A percentile compares a stretch with the other conserved stretches of the same genome.
These are phyloP conservation scores for Solea solea DNA, from an alignment of 2,113 vertebrate species.

Conservation along the genomic window DNA sequence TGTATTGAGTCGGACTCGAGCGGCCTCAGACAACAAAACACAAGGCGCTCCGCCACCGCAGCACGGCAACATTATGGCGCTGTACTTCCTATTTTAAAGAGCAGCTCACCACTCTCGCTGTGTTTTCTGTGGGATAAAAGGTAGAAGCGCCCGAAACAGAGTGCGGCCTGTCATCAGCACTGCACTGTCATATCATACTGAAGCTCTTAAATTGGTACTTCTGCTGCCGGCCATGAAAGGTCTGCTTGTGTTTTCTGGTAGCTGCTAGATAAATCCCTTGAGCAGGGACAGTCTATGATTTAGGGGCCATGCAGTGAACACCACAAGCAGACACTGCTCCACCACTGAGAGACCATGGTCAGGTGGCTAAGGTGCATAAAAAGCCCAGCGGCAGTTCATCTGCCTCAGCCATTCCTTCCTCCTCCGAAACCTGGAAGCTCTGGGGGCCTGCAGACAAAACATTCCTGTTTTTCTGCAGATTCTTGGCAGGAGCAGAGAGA, in stretches of 20 bases:
- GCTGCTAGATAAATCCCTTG: constrained; percentile 54
- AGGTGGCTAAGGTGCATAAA: constrained; percentile 32
- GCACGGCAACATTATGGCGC: constrained; percentile 32
- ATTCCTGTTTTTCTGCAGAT: constrained; percentile 51
- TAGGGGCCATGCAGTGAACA: constrained; percentile 24
- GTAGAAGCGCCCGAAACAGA: constrained; percentile 51
- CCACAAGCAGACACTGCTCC: constrained; percentile 44
- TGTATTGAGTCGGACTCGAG: constrained; percentile 35
- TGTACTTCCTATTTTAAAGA: constrained; percentile 56
- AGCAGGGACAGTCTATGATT: constrained; percentile 53
- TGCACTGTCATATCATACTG: constrained; percentile 56
- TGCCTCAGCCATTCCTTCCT: constrained; percentile 13
- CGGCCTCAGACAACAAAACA: constrained; percentile 62
- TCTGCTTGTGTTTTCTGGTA: constrained; percentile 55
- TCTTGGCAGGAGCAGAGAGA: constrained; percentile 51
- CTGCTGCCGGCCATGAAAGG: constrained; percentile 47
- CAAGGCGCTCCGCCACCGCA: constrained; percentile 52
- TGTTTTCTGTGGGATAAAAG: constrained; percentile 55
- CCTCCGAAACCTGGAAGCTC: constrained; percentile 35
- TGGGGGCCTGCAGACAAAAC: constrained; percentile 45
- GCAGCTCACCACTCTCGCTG: constrained; percentile 36
- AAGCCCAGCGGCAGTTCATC: constrained; percentile 15
- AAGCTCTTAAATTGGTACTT: constrained; percentile 70
- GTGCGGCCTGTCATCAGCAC: constrained; percentile 63
- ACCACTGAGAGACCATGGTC: constrained; percentile 15